These are phyloP conservation scores for Ptychoptera albimana DNA, from an alignment of 2,888 invertebrate species.

Conservation along the genomic window DNA sequence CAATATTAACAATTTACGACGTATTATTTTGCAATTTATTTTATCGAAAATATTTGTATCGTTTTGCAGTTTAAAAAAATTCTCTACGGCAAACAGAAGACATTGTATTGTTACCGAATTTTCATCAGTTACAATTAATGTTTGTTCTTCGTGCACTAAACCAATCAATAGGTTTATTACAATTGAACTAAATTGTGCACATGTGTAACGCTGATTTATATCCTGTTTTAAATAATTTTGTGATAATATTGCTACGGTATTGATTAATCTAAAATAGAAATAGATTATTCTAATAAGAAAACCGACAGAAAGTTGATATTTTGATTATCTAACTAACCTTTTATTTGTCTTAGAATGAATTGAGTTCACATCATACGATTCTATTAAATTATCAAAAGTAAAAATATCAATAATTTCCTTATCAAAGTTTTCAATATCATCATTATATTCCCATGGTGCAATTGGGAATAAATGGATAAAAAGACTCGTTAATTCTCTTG, in stretches of 20 bases:
- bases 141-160: slow-evolving; percentile 21
- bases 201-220: background rate
- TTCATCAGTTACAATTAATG: slow-evolving; percentile 14
- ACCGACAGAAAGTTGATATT: too few relatives aligned
- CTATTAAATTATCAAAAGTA: slow-evolving; percentile 1
- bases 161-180: slow-evolving; percentile 23
- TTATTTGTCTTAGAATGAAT: background rate
- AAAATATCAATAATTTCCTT: background rate
- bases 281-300: too few relatives aligned
- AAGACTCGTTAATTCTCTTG: slow-evolving; percentile 21
- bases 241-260: too few relatives aligned
- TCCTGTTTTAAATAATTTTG: slow-evolving; percentile 1
- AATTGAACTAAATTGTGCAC: slow-evolving; percentile 17
- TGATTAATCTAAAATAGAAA: too few relatives aligned
- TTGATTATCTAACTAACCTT: too few relatives aligned
- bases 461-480: slow-evolving; percentile 29
- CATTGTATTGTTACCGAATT: slow-evolving; percentile 20
- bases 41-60: slow-evolving; percentile 6
- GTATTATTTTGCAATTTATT: slow-evolving; percentile 17
- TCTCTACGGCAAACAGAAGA: slow-evolving; percentile 24
- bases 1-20: slow-evolving; percentile 21
- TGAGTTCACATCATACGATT: background rate
- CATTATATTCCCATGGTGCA: slow-evolving; percentile 22
- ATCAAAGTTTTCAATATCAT: slow-evolving; percentile 7
- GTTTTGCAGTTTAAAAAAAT: slow-evolving; percentile 14